Percentiles rank a stretch among this genome's conserved stretches.
Conservation (phyloP, 2,113 vertebrate species). For the Egretta garzetta region DNA sequence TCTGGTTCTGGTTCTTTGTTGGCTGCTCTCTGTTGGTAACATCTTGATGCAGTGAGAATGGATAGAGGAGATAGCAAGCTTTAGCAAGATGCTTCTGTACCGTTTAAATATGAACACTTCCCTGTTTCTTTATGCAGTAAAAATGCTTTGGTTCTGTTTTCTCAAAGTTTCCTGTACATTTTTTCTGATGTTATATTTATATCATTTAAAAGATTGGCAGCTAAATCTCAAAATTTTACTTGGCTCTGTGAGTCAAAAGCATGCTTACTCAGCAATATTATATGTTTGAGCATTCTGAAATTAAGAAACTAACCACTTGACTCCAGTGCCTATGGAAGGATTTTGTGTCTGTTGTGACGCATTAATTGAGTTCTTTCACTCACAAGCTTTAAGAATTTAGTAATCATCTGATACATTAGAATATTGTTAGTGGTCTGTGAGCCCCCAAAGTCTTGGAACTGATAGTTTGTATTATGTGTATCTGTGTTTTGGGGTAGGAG, state of each 20-base stretch:
- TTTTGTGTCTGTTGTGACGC: neutral
- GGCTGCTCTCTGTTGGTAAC: neutral
- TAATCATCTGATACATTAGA: neutral
- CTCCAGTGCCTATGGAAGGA: neutral
- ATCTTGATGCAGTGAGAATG: neutral
- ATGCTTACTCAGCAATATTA: neutral
- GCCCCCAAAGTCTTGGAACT: neutral
- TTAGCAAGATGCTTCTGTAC: neutral
- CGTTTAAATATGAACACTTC: neutral
- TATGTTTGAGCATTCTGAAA: neutral
- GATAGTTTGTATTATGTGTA: neutral
- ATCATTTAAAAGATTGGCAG: neutral
- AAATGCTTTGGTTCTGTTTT: neutral
- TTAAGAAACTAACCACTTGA: neutral
- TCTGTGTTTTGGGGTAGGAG: neutral
- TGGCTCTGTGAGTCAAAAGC: neutral
- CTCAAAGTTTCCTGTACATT: accelerated
- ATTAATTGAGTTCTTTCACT: neutral
- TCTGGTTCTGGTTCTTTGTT: neutral
- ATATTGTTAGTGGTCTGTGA: neutral
- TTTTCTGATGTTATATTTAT: neutral
- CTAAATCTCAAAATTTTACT: neutral
- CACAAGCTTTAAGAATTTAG: neutral
- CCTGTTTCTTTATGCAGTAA: neutral
- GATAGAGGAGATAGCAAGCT: neutral